These are phyloP conservation scores for Condylura cristata DNA, from an alignment of 2,113 vertebrate species.

Conservation along the genomic window DNA sequence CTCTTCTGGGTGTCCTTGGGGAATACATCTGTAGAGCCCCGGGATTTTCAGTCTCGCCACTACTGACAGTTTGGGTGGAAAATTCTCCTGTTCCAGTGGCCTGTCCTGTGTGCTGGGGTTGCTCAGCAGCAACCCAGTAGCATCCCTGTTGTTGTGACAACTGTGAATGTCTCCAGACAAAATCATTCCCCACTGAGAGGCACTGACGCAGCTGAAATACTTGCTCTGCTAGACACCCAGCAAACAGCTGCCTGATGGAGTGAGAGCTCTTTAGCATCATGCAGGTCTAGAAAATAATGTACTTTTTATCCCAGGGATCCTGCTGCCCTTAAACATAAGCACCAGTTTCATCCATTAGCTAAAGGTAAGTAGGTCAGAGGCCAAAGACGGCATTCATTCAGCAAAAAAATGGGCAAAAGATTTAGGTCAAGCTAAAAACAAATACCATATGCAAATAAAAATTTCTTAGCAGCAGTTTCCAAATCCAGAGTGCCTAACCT, in stretches of 20 bases:
- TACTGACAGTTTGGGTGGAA: neutral
- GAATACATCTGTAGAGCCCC: neutral
- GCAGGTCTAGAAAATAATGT: neutral
- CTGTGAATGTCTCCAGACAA: neutral
- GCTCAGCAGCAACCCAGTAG: neutral
- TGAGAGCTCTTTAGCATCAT: neutral
- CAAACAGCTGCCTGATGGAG: neutral
- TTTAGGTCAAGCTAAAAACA: slow-evolving; percentile 11
- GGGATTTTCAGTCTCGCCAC: neutral
- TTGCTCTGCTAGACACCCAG: neutral
- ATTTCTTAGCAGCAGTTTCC: neutral
- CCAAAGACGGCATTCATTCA: slow-evolving; percentile 47
- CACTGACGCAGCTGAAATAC: neutral
- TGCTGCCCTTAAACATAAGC: neutral
- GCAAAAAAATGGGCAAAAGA: slow-evolving; percentile 25
- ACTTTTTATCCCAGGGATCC: neutral
- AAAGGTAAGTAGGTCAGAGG: slow-evolving; percentile 43
- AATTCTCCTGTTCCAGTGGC: neutral
- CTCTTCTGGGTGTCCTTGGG: neutral
- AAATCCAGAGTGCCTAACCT: slow-evolving; percentile 8
- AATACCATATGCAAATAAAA: slow-evolving; percentile 2
- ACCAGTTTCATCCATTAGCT: slow-evolving; percentile 12
- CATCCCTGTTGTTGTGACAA: neutral
- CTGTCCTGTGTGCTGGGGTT: neutral
- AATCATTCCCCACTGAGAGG: neutral